A percentile compares a stretch with the other conserved stretches of the same genome.
These are phyloP conservation scores for Ethmia dodecea DNA, from an alignment of 2,888 invertebrate genomes.

Conservation along the genomic window DNA sequence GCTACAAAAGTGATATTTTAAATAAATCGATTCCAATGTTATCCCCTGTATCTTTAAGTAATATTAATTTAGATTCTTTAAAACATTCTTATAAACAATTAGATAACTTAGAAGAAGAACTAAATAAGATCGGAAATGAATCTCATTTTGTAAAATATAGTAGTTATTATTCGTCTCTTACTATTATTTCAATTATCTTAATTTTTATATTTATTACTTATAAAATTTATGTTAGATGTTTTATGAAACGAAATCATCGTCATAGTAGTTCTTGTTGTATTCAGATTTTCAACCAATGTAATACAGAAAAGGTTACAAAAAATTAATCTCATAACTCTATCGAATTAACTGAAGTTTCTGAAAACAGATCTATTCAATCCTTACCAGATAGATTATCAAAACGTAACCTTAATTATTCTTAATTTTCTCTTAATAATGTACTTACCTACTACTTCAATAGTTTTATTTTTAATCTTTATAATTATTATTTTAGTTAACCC, in stretches of 20 bases:
- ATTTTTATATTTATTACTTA: neutral
- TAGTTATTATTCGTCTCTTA: neutral
- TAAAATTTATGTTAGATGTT: neutral
- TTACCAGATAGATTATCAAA: too few relatives aligned
- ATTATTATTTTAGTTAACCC: too few relatives aligned
- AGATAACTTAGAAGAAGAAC: neutral
- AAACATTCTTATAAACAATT: neutral
- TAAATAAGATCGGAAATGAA: neutral
- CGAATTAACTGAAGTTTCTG: neutral
- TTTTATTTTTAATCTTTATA: too few relatives aligned
- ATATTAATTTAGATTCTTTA: neutral
- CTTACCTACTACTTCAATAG: too few relatives aligned
- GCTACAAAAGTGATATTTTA: neutral
- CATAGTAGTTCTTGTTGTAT: neutral
- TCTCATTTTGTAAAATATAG: neutral
- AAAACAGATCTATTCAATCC: too few relatives aligned
- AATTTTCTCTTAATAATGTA: too few relatives aligned
- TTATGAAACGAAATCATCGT: neutral
- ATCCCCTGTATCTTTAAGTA: too few relatives aligned
- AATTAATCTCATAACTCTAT: neutral
- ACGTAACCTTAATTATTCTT: too few relatives aligned
- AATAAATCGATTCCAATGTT: neutral
- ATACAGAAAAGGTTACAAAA: neutral
- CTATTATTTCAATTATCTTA: neutral
- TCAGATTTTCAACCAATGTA: neutral